Evolutionary conservation across 1,140 invertebrate species (phyloP).

Genomic region (Panagrolaimus sp.): DNA sequence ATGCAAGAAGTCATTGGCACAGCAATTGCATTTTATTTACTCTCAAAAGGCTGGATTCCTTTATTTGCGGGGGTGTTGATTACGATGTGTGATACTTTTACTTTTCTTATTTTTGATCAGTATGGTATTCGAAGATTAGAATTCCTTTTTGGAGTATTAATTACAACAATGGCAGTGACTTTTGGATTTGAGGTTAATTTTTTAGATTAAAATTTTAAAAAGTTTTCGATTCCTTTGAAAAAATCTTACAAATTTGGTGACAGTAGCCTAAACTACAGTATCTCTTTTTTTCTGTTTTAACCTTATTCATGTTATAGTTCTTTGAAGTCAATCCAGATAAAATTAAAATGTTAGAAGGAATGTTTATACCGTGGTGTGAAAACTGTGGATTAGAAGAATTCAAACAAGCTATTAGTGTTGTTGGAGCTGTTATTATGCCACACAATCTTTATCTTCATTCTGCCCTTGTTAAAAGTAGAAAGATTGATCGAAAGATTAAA

Average conservation of each 20-base stretch:
- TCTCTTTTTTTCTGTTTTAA: neutral
- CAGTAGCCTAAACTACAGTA: no score
- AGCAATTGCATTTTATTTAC: slow-evolving; percentile 79
- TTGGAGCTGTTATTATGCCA: slow-evolving; percentile 80
- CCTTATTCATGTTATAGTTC: slow-evolving; percentile 28
- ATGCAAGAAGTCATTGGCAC: slow-evolving; percentile 70
- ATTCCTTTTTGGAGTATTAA: slow-evolving; percentile 77
- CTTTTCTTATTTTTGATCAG: slow-evolving; percentile 83
- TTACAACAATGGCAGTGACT: slow-evolving; percentile 76
- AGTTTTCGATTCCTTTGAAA: slow-evolving; percentile 26
- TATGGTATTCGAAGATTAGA: slow-evolving; percentile 84
- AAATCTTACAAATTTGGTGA: neutral
- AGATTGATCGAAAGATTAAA: slow-evolving; percentile 72
- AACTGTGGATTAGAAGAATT: slow-evolving; percentile 70
- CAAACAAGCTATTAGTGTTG: slow-evolving; percentile 73
- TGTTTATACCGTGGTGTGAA: slow-evolving; percentile 76
- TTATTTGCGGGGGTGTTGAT: slow-evolving; percentile 79
- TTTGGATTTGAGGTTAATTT: slow-evolving; percentile 78
- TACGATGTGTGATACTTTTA: slow-evolving; percentile 82
- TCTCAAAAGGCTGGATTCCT: slow-evolving; percentile 76
- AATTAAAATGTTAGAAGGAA: slow-evolving; percentile 70
- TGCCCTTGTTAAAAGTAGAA: slow-evolving; percentile 82
- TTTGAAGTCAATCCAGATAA: slow-evolving; percentile 69
- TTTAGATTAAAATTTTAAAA: slow-evolving; percentile 22
- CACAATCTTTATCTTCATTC: slow-evolving; percentile 91